Conservation (phyloP, 2,888 invertebrate species). For the Melinaea menophilus region DNA sequence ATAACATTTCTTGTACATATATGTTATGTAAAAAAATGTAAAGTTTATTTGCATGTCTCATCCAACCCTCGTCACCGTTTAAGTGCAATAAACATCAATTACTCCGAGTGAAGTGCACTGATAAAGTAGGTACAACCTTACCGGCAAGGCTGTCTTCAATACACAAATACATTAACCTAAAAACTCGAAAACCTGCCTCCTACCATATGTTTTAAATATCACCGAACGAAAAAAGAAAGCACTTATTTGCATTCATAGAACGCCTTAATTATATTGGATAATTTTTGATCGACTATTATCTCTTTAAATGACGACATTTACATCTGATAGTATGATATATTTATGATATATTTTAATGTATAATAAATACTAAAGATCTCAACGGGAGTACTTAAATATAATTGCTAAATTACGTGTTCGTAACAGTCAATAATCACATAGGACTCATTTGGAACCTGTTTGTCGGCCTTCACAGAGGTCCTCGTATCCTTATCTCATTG, state of each 20-base stretch:
- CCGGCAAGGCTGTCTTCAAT: constrained; percentile 41
- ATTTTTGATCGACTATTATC: too few relatives aligned
- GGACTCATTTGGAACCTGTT: constrained; percentile 53
- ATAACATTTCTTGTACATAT: too few relatives aligned
- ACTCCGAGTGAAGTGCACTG: constrained; percentile 24
- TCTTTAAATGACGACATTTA: too few relatives aligned
- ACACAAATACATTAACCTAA: constrained; percentile 47
- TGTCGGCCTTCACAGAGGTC: constrained; percentile 47
- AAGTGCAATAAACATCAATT: constrained; percentile 1
- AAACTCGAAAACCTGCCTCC: constrained; percentile 33
- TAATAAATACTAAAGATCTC: neutral
- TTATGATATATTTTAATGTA: too few relatives aligned
- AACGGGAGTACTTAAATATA: too few relatives aligned
- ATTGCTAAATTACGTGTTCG: constrained; percentile 37
- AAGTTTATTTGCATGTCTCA: neutral
- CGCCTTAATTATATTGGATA: too few relatives aligned
- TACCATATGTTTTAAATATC: constrained; percentile 41
- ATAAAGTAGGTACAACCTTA: constrained; percentile 42
- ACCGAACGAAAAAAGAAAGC: neutral
- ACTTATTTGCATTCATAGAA: neutral
- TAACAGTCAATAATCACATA: constrained; percentile 45
- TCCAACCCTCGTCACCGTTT: neutral
- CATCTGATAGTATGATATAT: too few relatives aligned
- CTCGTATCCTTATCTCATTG: constrained; percentile 27
- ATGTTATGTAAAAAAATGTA: too few relatives aligned